A percentile compares a stretch with the other conserved stretches of the same genome.
phyloP scores from a whole-genome alignment of 2,888 invertebrate species.

The Tribolium freemani region DNA sequence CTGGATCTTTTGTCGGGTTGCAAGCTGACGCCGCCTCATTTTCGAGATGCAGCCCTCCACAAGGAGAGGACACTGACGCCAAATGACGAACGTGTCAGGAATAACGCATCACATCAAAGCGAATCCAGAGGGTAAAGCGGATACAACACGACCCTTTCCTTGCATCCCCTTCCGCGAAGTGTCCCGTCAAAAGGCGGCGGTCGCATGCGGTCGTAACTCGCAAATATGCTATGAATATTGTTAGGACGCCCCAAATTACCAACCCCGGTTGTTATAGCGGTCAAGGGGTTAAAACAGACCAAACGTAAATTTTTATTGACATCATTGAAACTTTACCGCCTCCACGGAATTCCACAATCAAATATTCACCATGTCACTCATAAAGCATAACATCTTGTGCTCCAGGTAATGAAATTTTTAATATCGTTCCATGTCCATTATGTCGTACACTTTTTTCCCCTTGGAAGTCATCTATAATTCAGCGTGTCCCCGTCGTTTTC shows the following conservation, averaged over 20 bases:
- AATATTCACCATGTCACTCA: slow-evolving; percentile 23
- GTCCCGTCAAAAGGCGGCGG: slow-evolving; percentile 52
- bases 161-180: slow-evolving; percentile 40
- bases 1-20: slow-evolving; percentile 43
- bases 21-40: slow-evolving; percentile 55
- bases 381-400: slow-evolving; percentile 16
- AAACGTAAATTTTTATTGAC: slow-evolving; percentile 30
- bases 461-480: slow-evolving; percentile 44
- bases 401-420: slow-evolving; percentile 44
- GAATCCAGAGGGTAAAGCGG: slow-evolving; percentile 36
- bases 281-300: slow-evolving; percentile 41
- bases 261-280: slow-evolving; percentile 24
- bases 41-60: slow-evolving; percentile 51
- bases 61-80: slow-evolving; percentile 53
- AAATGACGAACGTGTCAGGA: slow-evolving; percentile 58
- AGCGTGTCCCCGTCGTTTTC: slow-evolving; percentile 45
- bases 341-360: neutral
- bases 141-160: slow-evolving; percentile 32
- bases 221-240: slow-evolving; percentile 55
- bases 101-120: slow-evolving; percentile 50
- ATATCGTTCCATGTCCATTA: slow-evolving; percentile 41
- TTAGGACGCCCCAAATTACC: slow-evolving; percentile 42
- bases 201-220: slow-evolving; percentile 50
- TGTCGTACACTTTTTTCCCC: slow-evolving; percentile 27
- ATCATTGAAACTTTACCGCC: slow-evolving; percentile 34